Evolutionary conservation across 2,888 invertebrate genomes (phyloP).

Genomic region (Pristionchus japonicus): DNA sequence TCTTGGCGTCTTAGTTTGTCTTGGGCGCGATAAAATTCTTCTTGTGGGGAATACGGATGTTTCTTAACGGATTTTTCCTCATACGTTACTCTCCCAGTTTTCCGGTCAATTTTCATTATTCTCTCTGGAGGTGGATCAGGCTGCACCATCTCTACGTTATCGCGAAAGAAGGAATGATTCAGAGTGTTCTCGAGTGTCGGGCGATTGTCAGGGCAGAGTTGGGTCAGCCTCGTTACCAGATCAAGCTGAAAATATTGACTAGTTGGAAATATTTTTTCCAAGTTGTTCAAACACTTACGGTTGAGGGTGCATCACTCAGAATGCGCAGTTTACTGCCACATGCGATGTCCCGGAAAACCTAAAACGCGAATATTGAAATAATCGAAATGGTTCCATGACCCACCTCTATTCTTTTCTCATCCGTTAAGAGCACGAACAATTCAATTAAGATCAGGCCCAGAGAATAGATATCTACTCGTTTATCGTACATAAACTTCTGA

Average conservation of each 20-base stretch:
- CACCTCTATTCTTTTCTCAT: neutral
- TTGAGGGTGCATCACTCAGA: neutral
- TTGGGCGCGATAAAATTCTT: too few relatives aligned
- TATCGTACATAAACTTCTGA: neutral
- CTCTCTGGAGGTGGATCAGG: too few relatives aligned
- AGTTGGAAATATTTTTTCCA: too few relatives aligned
- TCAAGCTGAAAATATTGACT: neutral
- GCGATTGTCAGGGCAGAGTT: neutral
- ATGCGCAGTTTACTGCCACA: neutral
- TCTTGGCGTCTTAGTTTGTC: too few relatives aligned
- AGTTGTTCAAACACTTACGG: neutral
- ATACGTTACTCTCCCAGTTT: too few relatives aligned
- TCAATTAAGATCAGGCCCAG: neutral
- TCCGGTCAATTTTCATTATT: too few relatives aligned
- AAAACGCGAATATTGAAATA: neutral
- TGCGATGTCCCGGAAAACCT: neutral
- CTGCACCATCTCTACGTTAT: neutral
- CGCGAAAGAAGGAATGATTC: neutral
- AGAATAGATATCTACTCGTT: neutral
- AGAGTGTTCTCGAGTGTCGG: neutral
- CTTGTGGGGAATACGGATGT: too few relatives aligned
- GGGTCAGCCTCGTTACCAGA: neutral
- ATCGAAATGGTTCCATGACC: neutral
- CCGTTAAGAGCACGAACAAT: neutral
- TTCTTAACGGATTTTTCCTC: too few relatives aligned